These are phyloP conservation scores for Protonibea diacanthus DNA, from an alignment of 2,797 vertebrate species.

Conservation along the genomic window DNA sequence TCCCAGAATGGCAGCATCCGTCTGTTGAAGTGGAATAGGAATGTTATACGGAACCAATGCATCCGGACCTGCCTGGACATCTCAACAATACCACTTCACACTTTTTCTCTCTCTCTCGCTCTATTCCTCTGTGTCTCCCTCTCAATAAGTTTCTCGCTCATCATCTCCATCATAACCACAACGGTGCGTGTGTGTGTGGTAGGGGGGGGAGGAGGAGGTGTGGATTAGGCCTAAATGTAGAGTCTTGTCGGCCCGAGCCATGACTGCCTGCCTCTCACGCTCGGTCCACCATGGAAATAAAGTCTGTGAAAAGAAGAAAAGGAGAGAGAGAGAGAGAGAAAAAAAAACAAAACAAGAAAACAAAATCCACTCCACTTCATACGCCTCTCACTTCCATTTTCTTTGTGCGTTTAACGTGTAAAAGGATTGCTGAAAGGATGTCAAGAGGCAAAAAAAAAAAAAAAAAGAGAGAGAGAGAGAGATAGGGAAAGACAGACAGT, in stretches of 20 bases:
- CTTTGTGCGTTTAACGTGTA: constrained; percentile 79
- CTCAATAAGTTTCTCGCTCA: constrained; percentile 65
- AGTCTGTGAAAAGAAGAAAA: constrained; percentile 54
- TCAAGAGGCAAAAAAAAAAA: constrained; percentile 56
- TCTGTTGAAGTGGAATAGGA: constrained; percentile 79
- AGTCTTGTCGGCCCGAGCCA: constrained; percentile 75
- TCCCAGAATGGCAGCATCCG: constrained; percentile 66
- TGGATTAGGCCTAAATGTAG: constrained; percentile 82
- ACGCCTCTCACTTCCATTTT: constrained; percentile 80
- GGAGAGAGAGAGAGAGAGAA: neutral
- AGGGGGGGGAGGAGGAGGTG: constrained; percentile 58
- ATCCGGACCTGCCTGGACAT: constrained; percentile 77
- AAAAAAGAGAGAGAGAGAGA: constrained; percentile 28
- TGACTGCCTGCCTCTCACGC: constrained; percentile 66
- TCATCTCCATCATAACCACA: constrained; percentile 74
- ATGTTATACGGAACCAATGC: constrained; percentile 85
- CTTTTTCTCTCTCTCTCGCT: constrained; percentile 49
- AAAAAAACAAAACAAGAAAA: constrained; percentile 18
- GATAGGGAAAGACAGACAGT: constrained; percentile 60
- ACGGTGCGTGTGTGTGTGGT: constrained; percentile 16
- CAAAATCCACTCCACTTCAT: constrained; percentile 69
- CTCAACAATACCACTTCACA: constrained; percentile 75
- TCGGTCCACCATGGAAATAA: constrained; percentile 77
- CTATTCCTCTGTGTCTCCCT: constrained; percentile 36
- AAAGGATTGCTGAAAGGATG: constrained; percentile 78